phyloP scores from a whole-genome alignment of 2,797 vertebrate genomes.

The Sebastes diaconus region DNA sequence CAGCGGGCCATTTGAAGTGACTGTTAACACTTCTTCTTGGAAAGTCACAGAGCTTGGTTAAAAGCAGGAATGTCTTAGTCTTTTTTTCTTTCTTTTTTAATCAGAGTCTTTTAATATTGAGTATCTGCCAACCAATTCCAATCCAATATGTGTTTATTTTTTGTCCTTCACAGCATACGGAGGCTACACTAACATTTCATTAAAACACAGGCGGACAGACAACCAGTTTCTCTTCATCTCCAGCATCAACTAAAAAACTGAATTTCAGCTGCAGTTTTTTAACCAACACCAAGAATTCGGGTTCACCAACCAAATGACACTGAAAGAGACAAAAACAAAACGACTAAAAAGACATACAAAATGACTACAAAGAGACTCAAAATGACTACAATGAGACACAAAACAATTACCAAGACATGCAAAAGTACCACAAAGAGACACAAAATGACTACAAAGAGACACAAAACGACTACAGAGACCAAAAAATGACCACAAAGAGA shows the following conservation, averaged over 20 bases:
- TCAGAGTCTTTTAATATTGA: background rate
- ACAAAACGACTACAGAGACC: too few relatives aligned
- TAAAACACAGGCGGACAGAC: background rate
- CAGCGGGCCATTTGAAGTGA: background rate
- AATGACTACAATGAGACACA: background rate
- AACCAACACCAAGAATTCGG: background rate
- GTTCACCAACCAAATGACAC: background rate
- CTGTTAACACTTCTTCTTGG: background rate
- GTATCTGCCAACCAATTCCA: background rate
- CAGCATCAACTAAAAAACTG: background rate
- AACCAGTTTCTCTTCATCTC: background rate
- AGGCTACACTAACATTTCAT: background rate
- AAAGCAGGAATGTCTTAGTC: background rate
- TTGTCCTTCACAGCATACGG: background rate
- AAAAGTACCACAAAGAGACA: accelerated
- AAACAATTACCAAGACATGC: too few relatives aligned
- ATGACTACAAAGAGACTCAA: background rate
- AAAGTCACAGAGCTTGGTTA: background rate
- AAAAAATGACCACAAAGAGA: background rate
- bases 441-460: too few relatives aligned
- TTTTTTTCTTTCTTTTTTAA: background rate
- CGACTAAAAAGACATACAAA: background rate
- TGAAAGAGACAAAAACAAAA: background rate
- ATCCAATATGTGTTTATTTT: background rate
- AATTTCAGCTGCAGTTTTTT: background rate